Evolutionary conservation across 2,797 vertebrate species (phyloP).

Genomic region (Sebastes taczanowskii): DNA sequence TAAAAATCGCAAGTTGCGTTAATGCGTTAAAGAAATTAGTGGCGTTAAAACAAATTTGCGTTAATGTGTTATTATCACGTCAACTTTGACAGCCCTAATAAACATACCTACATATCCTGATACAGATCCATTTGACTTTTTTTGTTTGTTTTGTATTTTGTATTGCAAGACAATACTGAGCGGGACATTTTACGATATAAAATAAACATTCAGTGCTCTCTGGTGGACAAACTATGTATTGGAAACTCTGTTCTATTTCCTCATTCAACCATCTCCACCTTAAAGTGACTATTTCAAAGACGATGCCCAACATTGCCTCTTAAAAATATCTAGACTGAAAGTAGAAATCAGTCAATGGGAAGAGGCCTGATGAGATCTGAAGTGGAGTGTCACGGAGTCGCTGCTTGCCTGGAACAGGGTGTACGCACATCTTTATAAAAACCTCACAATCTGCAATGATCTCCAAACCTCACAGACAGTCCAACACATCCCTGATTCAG

Average conservation of each 20-base stretch:
- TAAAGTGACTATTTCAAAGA: background rate
- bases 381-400: background rate
- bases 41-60: too few relatives aligned
- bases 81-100: background rate
- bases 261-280: background rate
- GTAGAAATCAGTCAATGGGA: background rate
- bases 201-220: background rate
- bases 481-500: background rate
- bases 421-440: conserved; percentile 70
- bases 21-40: background rate
- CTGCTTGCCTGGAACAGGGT: conserved; percentile 59
- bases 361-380: background rate
- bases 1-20: background rate
- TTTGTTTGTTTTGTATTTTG: background rate
- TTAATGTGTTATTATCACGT: background rate
- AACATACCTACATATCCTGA: background rate
- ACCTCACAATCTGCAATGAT: conserved; percentile 79
- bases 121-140: background rate
- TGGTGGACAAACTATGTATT: background rate
- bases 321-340: background rate
- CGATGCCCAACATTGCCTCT: background rate
- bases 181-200: background rate
- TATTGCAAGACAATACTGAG: background rate
- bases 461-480: background rate
- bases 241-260: background rate